A percentile compares a stretch with the other conserved stretches of the same genome.
These are phyloP conservation scores for Gymnoscopelus microlampas DNA, from an alignment of 2,797 vertebrate species.

Conservation along the genomic window DNA sequence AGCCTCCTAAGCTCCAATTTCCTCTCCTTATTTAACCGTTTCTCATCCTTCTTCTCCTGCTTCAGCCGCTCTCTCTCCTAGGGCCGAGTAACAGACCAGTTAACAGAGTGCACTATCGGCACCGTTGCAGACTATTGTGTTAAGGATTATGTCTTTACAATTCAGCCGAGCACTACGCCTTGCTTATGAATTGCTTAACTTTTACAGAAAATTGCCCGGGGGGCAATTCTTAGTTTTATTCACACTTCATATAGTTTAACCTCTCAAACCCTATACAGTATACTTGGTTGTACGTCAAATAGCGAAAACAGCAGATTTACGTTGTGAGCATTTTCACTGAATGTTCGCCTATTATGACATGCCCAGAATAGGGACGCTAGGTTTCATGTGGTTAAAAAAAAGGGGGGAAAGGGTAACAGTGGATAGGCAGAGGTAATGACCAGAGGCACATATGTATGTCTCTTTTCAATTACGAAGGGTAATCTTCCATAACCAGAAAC, in stretches of 20 bases:
- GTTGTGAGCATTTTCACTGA: too few relatives aligned
- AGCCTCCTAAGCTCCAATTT: constrained; percentile 90
- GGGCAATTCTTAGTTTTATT: constrained; percentile 28
- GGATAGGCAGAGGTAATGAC: too few relatives aligned
- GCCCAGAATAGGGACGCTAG: too few relatives aligned
- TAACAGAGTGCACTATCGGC: constrained; percentile 11
- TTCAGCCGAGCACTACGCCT: constrained; percentile 17
- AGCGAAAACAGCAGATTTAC: too few relatives aligned
- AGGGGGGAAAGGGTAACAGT: not conserved
- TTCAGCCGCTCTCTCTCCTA: constrained; percentile 94
- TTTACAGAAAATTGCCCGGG: constrained; percentile 28
- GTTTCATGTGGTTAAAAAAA: constrained; percentile 3
- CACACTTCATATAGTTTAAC: constrained; percentile 22
- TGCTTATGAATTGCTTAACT: constrained; percentile 28
- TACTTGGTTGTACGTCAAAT: too few relatives aligned
- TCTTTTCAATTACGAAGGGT: too few relatives aligned
- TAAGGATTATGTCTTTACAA: constrained; percentile 42
- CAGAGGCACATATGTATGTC: too few relatives aligned
- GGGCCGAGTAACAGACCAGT: constrained; percentile 29
- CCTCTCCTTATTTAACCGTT: constrained; percentile 93
- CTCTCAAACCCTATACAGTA: too few relatives aligned
- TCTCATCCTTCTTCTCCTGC: constrained; percentile 94
- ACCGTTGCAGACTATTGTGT: constrained; percentile 9
- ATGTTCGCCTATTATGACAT: too few relatives aligned
- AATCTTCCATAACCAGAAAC: too few relatives aligned